phyloP scores from a whole-genome alignment of 2,888 invertebrate species.

The Volucella zonaria region DNA sequence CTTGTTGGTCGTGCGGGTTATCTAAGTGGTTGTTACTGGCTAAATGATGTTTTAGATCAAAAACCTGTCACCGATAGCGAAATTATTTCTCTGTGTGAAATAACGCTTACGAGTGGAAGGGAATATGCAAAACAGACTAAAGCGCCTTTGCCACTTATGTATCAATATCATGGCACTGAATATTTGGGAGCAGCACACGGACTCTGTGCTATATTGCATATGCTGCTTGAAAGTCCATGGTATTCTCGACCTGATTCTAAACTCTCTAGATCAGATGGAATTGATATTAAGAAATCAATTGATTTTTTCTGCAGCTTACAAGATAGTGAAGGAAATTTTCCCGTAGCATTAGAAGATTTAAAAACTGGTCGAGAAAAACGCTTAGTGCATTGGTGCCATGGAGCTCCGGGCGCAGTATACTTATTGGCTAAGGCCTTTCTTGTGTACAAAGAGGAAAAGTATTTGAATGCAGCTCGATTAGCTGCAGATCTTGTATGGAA shows the following conservation, averaged over 20 bases:
- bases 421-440: slow-evolving; percentile 91
- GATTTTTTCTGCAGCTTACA: slow-evolving; percentile 86
- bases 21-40: slow-evolving; percentile 89
- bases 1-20: slow-evolving; percentile 94
- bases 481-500: slow-evolving; percentile 92
- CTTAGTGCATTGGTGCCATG: slow-evolving; percentile 95
- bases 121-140: slow-evolving; percentile 85
- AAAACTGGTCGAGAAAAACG: slow-evolving; percentile 85
- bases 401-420: slow-evolving; percentile 92
- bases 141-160: slow-evolving; percentile 89
- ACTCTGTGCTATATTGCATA: slow-evolving; percentile 86
- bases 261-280: slow-evolving; percentile 79
- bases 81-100: slow-evolving; percentile 86
- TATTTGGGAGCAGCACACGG: slow-evolving; percentile 87
- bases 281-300: slow-evolving; percentile 86
- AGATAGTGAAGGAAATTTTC: slow-evolving; percentile 89
- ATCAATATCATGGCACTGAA: slow-evolving; percentile 84
- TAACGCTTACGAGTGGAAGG: slow-evolving; percentile 88
- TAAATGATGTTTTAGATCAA: slow-evolving; percentile 83
- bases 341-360: slow-evolving; percentile 88
- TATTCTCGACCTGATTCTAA: slow-evolving; percentile 78
- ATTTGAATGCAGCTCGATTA: slow-evolving; percentile 86
- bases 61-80: slow-evolving; percentile 82
- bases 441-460: slow-evolving; percentile 89
- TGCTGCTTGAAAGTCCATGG: slow-evolving; percentile 85